Evolutionary conservation across 2,113 vertebrate genomes (phyloP).

Genomic region (Hymenochirus boettgeri): DNA sequence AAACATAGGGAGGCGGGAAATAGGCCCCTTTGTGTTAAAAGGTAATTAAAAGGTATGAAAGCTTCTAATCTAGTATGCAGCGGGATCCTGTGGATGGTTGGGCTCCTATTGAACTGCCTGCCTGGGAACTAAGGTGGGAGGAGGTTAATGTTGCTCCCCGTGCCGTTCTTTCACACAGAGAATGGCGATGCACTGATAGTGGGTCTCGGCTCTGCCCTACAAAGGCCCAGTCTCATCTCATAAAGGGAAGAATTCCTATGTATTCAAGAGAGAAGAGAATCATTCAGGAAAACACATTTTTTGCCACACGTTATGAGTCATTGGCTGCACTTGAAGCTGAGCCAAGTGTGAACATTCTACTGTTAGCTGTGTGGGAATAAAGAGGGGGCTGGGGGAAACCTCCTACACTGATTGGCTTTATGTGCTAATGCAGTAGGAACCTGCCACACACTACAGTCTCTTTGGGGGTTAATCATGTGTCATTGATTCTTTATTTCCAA

Average conservation of each 20-base stretch:
- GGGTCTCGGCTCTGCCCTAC: constrained; percentile 63
- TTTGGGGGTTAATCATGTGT: no score
- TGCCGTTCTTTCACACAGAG: constrained; percentile 51
- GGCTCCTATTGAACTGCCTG: constrained; percentile 75
- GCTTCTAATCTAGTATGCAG: constrained; percentile 86
- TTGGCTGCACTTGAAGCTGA: constrained; percentile 45
- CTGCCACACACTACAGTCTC: no score
- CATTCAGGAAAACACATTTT: constrained; percentile 48
- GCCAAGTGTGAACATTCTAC: constrained; percentile 52
- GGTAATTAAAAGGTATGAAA: constrained; percentile 82
- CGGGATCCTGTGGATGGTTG: constrained; percentile 72
- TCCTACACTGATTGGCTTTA: constrained; percentile 12
- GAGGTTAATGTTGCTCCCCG: constrained; percentile 81
- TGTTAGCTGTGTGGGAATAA: constrained; percentile 12
- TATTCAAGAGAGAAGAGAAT: constrained; percentile 44
- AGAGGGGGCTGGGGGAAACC: not conserved
- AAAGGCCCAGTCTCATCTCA: constrained; percentile 61
- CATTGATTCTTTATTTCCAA: no score
- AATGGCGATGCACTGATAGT: constrained; percentile 73
- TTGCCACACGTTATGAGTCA: constrained; percentile 56
- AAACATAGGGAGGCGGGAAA: constrained; percentile 37
- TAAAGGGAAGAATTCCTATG: constrained; percentile 57
- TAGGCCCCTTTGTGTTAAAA: constrained; percentile 68
- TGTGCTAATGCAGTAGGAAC: not conserved
- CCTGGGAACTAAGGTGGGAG: constrained; percentile 73